Conservation (phyloP, 2,888 invertebrate species). For the Pristionchus entomophagus region DNA sequence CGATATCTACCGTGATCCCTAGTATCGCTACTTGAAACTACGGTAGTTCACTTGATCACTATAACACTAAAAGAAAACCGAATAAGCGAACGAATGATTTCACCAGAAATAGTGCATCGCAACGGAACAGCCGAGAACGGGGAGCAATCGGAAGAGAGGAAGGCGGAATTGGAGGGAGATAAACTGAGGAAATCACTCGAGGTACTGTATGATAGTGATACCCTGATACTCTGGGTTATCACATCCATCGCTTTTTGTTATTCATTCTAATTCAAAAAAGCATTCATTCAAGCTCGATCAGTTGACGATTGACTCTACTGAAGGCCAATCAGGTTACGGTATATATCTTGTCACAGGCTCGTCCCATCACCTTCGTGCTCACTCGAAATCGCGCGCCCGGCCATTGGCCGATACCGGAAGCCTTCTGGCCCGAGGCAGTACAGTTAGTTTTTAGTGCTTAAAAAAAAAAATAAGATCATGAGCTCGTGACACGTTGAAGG, state of each 20-base stretch:
- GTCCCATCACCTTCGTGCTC: slow-evolving; percentile 50
- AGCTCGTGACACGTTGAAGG: too few species aligned
- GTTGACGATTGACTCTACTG: neutral
- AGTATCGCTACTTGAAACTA: too few species aligned
- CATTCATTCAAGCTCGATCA: too few species aligned
- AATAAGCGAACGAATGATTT: too few species aligned
- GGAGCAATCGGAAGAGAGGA: slow-evolving; percentile 40
- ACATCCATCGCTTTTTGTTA: too few species aligned
- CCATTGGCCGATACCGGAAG: slow-evolving; percentile 99
- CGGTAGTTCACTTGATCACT: neutral
- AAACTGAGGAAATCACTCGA: slow-evolving; percentile 77
- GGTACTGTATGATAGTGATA: slow-evolving; percentile 80
- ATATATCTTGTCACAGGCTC: slow-evolving; percentile 20
- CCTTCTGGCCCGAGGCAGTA: slow-evolving; percentile 91
- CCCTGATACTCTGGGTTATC: neutral
- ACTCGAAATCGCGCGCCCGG: slow-evolving; percentile 80
- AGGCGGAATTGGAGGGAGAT: slow-evolving; percentile 6
- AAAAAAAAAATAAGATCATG: too few species aligned
- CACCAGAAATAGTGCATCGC: neutral
- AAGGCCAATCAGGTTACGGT: neutral
- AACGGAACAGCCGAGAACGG: slow-evolving; percentile 6
- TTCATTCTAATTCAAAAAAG: too few species aligned
- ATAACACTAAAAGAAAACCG: too few species aligned
- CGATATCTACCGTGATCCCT: too few species aligned
- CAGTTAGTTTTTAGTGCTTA: slow-evolving; percentile 85